phyloP scores from a whole-genome alignment of 2,797 vertebrate species.

The Natrix natrix region DNA sequence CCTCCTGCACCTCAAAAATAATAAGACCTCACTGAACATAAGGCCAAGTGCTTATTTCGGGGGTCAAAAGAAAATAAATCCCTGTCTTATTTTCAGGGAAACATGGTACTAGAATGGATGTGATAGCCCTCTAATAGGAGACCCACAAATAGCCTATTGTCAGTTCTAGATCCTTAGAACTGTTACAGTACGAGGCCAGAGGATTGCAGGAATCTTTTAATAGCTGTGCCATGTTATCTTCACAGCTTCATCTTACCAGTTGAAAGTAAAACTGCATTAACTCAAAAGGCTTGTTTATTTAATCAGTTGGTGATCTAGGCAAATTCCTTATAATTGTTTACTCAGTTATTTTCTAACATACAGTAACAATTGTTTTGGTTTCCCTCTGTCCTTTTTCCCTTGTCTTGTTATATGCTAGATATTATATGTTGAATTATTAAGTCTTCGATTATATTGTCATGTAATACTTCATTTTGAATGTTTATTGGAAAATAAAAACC shows the following conservation, averaged over 20 bases:
- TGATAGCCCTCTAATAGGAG: not conserved
- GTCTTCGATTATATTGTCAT: not conserved
- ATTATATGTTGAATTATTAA: not conserved
- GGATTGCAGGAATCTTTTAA: not conserved
- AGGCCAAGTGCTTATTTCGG: too few species aligned
- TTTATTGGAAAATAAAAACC: not conserved
- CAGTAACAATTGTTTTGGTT: not conserved
- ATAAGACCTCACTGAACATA: too few species aligned
- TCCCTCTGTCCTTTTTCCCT: not conserved
- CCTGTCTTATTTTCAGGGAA: too few species aligned
- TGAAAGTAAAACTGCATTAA: not conserved
- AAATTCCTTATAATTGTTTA: not conserved
- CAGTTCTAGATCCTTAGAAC: not conserved
- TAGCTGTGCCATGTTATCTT: not conserved
- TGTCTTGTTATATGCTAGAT: not conserved
- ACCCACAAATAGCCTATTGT: not conserved
- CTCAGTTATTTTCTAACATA: not conserved
- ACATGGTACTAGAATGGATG: not conserved
- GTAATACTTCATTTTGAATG: not conserved
- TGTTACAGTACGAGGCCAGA: not conserved
- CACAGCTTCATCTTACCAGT: not conserved
- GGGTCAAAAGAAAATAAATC: too few species aligned
- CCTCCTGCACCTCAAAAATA: too few species aligned
- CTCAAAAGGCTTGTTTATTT: not conserved
- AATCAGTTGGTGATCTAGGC: not conserved